Percentiles rank a stretch among this genome's conserved stretches.
phyloP scores from a whole-genome alignment of 2,888 invertebrate species.

The Quadroppia sp. region DNA sequence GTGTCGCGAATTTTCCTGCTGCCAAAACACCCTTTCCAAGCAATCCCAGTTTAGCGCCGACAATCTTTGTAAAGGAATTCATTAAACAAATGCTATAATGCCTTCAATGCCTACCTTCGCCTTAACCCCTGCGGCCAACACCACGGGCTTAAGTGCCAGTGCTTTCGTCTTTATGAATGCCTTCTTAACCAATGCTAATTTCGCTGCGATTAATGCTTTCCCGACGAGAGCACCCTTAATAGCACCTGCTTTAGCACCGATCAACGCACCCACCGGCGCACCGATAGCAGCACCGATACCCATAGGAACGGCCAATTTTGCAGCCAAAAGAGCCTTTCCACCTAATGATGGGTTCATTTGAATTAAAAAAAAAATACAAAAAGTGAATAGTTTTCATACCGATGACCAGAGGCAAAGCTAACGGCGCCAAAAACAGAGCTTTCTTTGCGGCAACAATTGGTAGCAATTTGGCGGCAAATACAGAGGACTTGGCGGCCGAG shows the following conservation, averaged over 20 bases:
- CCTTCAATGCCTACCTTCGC: conserved; percentile 19
- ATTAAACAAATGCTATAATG: no score
- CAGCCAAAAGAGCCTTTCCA: conserved; percentile 5
- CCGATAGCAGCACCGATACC: conserved; percentile 30
- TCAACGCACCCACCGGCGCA: conserved; percentile 35
- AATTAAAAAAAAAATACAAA: no score
- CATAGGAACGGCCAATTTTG: conserved; percentile 20
- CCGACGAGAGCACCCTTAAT: conserved; percentile 28
- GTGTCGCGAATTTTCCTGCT: background rate
- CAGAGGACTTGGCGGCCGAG: no score
- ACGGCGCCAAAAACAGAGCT: no score
- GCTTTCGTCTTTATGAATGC: background rate
- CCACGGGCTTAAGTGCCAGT: conserved; percentile 7
- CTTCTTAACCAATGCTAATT: conserved; percentile 15
- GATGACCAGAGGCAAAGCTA: no score
- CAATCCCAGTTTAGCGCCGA: background rate
- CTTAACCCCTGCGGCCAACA: conserved; percentile 11
- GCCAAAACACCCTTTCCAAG: background rate
- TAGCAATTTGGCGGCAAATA: no score
- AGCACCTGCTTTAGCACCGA: conserved; percentile 34
- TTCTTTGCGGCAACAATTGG: no score
- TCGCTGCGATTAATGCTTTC: conserved; percentile 14
- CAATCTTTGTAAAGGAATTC: no score
- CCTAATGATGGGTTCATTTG: background rate
- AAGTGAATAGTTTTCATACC: no score